Evolutionary conservation across 2,113 vertebrate species (phyloP).

Genomic region (Progne subis): DNA sequence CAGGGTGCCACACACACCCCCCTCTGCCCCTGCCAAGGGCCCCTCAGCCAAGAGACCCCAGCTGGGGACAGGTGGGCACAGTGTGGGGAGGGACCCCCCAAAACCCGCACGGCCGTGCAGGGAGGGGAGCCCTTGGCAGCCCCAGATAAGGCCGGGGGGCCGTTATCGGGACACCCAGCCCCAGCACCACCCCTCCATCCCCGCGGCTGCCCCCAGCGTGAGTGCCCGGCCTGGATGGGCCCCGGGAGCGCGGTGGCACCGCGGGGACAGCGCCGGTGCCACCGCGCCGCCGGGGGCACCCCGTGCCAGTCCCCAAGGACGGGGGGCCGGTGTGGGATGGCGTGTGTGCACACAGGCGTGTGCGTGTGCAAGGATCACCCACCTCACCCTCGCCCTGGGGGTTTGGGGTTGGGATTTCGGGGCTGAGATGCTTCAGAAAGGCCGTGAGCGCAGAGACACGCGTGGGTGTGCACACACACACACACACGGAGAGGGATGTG

Average conservation of each 20-base stretch:
- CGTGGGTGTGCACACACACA: neutral
- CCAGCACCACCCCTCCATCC: neutral
- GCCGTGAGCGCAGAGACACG: fast-evolving
- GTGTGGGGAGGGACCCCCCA: neutral
- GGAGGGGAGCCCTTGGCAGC: neutral
- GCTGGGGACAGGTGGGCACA: neutral
- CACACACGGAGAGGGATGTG: too few species aligned
- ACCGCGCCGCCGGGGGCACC: fast-evolving
- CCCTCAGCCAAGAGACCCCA: fast-evolving
- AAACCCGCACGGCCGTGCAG: neutral
- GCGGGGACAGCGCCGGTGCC: fast-evolving
- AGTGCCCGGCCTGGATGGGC: neutral
- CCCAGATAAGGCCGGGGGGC: neutral
- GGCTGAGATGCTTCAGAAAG: neutral
- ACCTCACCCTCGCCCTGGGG: neutral
- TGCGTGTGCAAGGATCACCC: neutral
- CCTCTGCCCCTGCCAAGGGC: neutral
- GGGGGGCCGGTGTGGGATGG: fast-evolving
- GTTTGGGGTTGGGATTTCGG: neutral
- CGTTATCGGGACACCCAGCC: neutral
- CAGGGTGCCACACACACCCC: fast-evolving
- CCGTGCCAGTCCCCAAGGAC: fast-evolving
- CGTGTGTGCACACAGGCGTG: too few species aligned
- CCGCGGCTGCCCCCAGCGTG: fast-evolving
- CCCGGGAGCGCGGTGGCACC: fast-evolving